Percentiles rank a stretch among this genome's conserved stretches.
Conservation (phyloP, 64 coral and sea anemone genomes). For the Porites lutea region DNA sequence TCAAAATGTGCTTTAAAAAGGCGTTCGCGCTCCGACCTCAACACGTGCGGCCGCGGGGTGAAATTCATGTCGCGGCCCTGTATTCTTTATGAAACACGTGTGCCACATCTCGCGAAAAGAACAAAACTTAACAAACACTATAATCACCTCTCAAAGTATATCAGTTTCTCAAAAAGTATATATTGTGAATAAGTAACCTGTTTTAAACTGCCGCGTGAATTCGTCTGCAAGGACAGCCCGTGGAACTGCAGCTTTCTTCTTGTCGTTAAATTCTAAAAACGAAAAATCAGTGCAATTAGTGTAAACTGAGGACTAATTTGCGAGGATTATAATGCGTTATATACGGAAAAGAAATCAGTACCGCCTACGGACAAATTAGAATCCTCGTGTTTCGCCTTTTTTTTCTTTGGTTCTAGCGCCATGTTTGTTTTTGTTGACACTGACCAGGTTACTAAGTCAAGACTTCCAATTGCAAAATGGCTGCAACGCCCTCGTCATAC, state of each 20-base stretch:
- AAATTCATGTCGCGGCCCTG: no score
- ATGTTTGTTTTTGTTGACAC: slow-evolving; percentile 4
- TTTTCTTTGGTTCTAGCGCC: background rate
- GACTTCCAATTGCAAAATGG: no score
- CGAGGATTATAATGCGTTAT: no score
- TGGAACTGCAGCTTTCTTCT: background rate
- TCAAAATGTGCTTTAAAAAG: no score
- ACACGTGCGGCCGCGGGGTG: no score
- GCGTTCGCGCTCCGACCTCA: no score
- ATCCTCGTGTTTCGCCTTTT: slow-evolving; percentile 48
- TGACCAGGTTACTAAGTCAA: slow-evolving; percentile 51
- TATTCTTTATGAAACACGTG: no score
- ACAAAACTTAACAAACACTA: background rate
- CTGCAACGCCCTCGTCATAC: background rate
- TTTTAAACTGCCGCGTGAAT: slow-evolving; percentile 71
- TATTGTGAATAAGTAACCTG: slow-evolving; percentile 27
- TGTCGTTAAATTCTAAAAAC: slow-evolving; percentile 13
- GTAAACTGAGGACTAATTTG: no score
- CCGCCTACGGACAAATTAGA: background rate
- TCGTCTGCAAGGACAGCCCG: slow-evolving; percentile 76
- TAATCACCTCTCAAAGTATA: background rate
- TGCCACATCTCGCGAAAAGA: no score
- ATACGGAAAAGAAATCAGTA: background rate
- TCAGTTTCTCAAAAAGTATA: background rate
- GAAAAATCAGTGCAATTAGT: background rate